Evolutionary conservation across 2,797 vertebrate species (phyloP).

Genomic region (Paedocypris micromegethes): DNA sequence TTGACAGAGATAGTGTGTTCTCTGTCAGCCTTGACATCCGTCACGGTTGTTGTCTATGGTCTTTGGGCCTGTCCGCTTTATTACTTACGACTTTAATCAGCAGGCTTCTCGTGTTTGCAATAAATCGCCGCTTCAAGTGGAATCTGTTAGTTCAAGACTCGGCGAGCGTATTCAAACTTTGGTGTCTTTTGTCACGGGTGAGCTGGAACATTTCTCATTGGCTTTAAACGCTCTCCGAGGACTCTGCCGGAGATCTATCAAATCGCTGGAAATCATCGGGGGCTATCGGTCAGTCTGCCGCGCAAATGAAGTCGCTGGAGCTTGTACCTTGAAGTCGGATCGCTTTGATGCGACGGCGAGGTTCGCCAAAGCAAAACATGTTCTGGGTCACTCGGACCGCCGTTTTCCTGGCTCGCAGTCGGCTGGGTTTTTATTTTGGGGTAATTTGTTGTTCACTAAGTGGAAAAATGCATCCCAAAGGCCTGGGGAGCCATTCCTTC

Average conservation of each 20-base stretch:
- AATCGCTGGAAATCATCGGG: slow-evolving; percentile 39
- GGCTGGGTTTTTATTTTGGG: slow-evolving; percentile 74
- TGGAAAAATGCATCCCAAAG: slow-evolving; percentile 82
- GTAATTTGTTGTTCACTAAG: slow-evolving; percentile 79
- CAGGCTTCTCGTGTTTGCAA: slow-evolving; percentile 37
- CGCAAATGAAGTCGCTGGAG: slow-evolving; percentile 36
- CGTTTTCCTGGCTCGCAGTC: slow-evolving; percentile 74
- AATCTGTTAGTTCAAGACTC: slow-evolving; percentile 22
- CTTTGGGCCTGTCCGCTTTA: slow-evolving; percentile 19
- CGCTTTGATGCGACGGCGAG: slow-evolving; percentile 48
- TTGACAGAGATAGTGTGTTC: slow-evolving; percentile 34
- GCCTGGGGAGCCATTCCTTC: slow-evolving; percentile 80
- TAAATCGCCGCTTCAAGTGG: slow-evolving; percentile 35
- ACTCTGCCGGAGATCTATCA: slow-evolving; percentile 41
- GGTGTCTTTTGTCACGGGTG: slow-evolving; percentile 43
- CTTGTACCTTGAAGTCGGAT: slow-evolving; percentile 48
- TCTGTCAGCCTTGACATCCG: slow-evolving; percentile 24
- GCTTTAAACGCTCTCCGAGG: slow-evolving; percentile 43
- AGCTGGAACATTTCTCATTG: slow-evolving; percentile 50
- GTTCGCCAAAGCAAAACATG: slow-evolving; percentile 52
- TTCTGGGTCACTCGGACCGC: slow-evolving; percentile 71
- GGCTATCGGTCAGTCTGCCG: slow-evolving; percentile 43
- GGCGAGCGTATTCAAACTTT: slow-evolving; percentile 41
- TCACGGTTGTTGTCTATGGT: slow-evolving; percentile 22
- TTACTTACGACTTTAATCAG: slow-evolving; percentile 36